Base-by-base conservation (phyloP, 2,888 invertebrate genomes). In the Hyposoter dolosus region DNA sequence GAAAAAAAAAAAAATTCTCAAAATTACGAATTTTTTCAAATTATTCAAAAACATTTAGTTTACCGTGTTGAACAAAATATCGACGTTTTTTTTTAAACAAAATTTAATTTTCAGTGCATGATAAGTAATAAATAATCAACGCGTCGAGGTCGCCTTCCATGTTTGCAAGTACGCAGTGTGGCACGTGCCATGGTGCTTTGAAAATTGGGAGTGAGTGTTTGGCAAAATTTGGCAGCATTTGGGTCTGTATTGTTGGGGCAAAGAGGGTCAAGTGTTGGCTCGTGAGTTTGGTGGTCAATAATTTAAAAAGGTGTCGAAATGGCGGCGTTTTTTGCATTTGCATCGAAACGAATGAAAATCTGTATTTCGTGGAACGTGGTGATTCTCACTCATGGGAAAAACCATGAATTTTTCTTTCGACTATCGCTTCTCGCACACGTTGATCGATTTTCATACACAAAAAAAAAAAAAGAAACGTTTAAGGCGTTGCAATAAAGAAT, bases 151-250 rank as follows among this genome's bases (percentile, higher is more conserved):
- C 12, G 47, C 47, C 43, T 28, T 68, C 63, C 10, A 53, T 40
- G 3, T 7, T 23, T 32, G 17, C n/a, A 12, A 32, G 10, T 65
- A 40, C 43, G 17, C 15, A 19, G 28, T 6, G 71, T 6, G 71
- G 74, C 74, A 66, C 66, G 66, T 66, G 72, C 66, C 66, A n/a
- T 32, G 56, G 28, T 56, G 28, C 19, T 15, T 43, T 43, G 17
- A 60, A 74, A 74, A 60, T 40, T 0, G 23, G 28, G 28, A 12
- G 71, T n/a, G 43, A 43, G 19, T 82, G 47, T 71, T 83, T 60
- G 82, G 85, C 80, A 75, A 77, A 50, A 78, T 78, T 88, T 85
- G 65, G 40, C 40, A 72, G 83, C 84, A 88, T 89, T 85, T 56
- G 82, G 84, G 88, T 84, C 85, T 77, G 5, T 45, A 60, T 23